phyloP scores from a whole-genome alignment of 2,113 vertebrate species.

The Austrofundulus limnaeus region DNA sequence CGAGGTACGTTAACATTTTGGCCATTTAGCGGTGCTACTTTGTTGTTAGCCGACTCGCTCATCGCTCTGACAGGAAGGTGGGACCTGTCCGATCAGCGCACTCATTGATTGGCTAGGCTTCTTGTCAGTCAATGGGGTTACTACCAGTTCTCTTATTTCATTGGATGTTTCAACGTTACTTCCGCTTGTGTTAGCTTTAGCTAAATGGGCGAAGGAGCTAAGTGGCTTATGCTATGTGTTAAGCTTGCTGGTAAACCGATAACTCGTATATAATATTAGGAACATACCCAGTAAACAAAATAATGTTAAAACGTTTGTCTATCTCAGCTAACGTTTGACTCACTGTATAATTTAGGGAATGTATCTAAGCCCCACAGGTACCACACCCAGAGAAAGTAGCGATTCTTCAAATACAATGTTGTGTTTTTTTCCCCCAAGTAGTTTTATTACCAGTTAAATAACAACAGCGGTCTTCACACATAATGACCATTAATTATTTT shows the following conservation, averaged over 20 bases:
- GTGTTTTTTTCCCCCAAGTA: not conserved
- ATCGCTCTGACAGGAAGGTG: constrained; percentile 41
- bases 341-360: constrained; percentile 6
- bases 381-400: constrained; percentile 60
- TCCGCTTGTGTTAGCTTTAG: constrained; percentile 30
- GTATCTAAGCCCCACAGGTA: constrained; percentile 8
- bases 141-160: not conserved
- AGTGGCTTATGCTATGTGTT: not conserved
- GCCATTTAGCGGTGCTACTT: constrained; percentile 22
- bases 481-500: not conserved
- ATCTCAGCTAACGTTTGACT: accelerated
- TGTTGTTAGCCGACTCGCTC: constrained; percentile 52
- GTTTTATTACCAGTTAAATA: not conserved
- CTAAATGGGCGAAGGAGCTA: constrained; percentile 5
- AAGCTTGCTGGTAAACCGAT: not conserved
- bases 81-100: not conserved
- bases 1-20: constrained; percentile 82
- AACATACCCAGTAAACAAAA: not conserved
- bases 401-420: not conserved
- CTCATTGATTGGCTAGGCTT: not conserved
- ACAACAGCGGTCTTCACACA: not conserved
- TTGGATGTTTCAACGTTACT: constrained; percentile 36
- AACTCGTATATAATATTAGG: not conserved
- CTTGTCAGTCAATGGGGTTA: constrained; percentile 22
- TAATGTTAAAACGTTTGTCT: not conserved